Evolutionary conservation across 2,888 invertebrate genomes (phyloP), one percentile per base, ranked within the genome.

Genomic region (Diarsia rubi): DNA sequence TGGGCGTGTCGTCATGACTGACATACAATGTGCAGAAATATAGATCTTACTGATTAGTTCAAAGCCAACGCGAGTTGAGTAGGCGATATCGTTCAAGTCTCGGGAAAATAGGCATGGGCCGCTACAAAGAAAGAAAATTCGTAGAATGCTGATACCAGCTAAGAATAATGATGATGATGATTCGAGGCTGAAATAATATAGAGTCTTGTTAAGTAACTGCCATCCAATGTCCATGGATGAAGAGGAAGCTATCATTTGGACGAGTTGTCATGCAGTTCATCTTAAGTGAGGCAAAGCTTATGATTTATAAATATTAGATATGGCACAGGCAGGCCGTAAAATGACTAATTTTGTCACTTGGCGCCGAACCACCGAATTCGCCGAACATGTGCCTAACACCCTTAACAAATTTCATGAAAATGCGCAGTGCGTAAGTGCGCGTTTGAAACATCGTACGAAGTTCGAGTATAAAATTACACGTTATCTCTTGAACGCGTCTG

Each of bases 1-100:
- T 81, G 37, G 82, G 75, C 76, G 84, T 81, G 81, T 69, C 84
- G 60, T 76, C 84, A 75, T 75, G 71, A 75, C 57, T 52, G 75
- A 60, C 66, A 67, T 67, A 54, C 66, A 12, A 57, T 62, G 44
- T 24, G 45, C 31, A 21, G 21, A 81, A 59, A 52, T 78, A 14
- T 59, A 21, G 27, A 65, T 44, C 49, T 78, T 4, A 75, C 31
- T 31, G n/a, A 62, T 69, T 76, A 42, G 47, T 75, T 42, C 8
- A n/a, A n/a, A 42, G 45, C 27, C 63, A 44, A 64, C 19, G 19
- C n/a, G 5, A 24, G 11, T 24, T 9, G 42, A 54, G 54, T n/a
- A n/a, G 14, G n/a, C 37, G n/a, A 14, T 62, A n/a, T 62, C 62
- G 42, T 42, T 1, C n/a, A 42, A 24, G 3, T 42, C 3, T 8